phyloP scores from a whole-genome alignment of 2,888 invertebrate genomes.

The Noctua pronuba region DNA sequence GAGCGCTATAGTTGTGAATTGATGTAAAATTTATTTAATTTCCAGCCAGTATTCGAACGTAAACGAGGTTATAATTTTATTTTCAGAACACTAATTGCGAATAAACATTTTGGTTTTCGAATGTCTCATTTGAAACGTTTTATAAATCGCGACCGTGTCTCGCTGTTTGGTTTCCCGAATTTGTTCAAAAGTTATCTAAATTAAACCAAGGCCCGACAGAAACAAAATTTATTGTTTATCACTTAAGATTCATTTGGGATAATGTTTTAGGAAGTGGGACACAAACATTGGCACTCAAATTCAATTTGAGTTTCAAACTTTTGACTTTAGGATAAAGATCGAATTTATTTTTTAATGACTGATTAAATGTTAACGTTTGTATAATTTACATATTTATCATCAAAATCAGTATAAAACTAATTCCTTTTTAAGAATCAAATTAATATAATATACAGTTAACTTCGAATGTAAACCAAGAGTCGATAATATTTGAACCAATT shows the following conservation, averaged over 20 bases:
- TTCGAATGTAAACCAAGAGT: not conserved
- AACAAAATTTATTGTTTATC: slow-evolving; percentile 25
- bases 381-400: not conserved
- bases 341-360: not conserved
- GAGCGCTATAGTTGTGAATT: not conserved
- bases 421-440: not conserved
- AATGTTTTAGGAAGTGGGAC: slow-evolving; percentile 9
- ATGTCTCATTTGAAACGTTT: not conserved
- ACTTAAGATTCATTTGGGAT: slow-evolving; percentile 6
- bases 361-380: not conserved
- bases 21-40: not conserved
- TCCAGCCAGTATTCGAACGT: slow-evolving; percentile 9
- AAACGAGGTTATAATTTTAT: slow-evolving; percentile 9
- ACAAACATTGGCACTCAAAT: slow-evolving; percentile 14
- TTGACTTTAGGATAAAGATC: not conserved
- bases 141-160: not conserved
- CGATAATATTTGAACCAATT: no score
- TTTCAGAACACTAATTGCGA: slow-evolving; percentile 7
- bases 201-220: slow-evolving; percentile 9
- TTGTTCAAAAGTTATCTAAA: slow-evolving; percentile 32
- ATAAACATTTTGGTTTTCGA: slow-evolving; percentile 10
- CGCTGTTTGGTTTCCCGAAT: slow-evolving; percentile 10
- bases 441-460: not conserved
- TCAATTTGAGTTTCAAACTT: not conserved
- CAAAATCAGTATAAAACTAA: not conserved